phyloP scores from a whole-genome alignment of 2,797 vertebrate genomes.

The Rhadinocentrus ornatus region DNA sequence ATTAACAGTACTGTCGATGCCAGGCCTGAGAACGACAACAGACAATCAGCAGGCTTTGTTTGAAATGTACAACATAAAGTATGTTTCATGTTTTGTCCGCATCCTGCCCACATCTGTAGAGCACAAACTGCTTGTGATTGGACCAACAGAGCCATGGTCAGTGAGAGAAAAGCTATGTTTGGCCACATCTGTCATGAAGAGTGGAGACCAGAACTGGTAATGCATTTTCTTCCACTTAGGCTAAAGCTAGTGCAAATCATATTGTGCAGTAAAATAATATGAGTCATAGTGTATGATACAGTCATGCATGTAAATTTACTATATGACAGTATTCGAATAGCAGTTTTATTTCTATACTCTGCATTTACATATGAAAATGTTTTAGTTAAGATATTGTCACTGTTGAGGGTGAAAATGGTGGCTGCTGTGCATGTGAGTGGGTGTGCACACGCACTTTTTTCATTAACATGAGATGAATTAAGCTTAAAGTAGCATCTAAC shows the following conservation, averaged over 20 bases:
- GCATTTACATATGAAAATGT: background rate
- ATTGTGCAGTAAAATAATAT: background rate
- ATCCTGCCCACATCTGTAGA: conserved; percentile 79
- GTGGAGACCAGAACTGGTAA: conserved; percentile 98
- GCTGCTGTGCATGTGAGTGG: too few species aligned
- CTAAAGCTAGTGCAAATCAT: background rate
- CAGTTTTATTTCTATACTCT: background rate
- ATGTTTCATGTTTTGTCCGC: conserved; percentile 20
- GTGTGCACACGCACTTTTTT: background rate
- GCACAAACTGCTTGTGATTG: conserved; percentile 92
- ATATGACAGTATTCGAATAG: background rate
- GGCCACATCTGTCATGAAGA: conserved; percentile 97
- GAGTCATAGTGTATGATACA: background rate
- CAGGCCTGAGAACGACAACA: conserved; percentile 30
- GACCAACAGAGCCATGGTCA: conserved; percentile 96
- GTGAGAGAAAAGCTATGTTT: conserved; percentile 96
- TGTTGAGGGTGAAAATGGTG: background rate
- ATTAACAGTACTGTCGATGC: background rate
- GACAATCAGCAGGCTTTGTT: background rate
- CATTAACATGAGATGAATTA: background rate
- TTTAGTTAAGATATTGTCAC: background rate
- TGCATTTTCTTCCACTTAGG: conserved; percentile 7
- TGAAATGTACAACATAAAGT: background rate
- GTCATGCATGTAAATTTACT: background rate
- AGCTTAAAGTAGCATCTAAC: too few species aligned